phyloP scores from a whole-genome alignment of 2,113 vertebrate genomes.

The Peucedramus taeniatus region DNA sequence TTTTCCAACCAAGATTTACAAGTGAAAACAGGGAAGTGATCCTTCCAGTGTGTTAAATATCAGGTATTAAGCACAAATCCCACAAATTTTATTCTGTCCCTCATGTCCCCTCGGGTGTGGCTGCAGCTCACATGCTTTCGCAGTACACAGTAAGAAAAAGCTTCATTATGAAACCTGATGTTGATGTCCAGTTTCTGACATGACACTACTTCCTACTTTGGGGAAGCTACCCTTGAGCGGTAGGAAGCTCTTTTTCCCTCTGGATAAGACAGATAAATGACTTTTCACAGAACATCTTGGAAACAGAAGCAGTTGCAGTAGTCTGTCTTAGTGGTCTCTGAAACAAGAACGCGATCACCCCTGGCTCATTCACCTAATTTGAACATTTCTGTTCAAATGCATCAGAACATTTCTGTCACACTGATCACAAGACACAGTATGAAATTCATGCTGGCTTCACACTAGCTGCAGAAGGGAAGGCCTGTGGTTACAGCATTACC shows the following conservation, averaged over 20 bases:
- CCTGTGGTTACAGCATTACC: not conserved
- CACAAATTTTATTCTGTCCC: not conserved
- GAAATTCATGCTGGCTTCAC: not conserved
- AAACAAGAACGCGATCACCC: not conserved
- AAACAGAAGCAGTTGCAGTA: not conserved
- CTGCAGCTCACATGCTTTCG: not conserved
- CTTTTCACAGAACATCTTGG: not conserved
- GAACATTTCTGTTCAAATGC: too few species aligned
- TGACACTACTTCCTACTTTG: not conserved
- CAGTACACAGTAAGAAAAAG: not conserved
- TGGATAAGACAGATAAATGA: not conserved
- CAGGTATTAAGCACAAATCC: not conserved
- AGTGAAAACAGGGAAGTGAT: not conserved
- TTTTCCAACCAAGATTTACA: not conserved
- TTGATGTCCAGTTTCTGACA: not conserved
- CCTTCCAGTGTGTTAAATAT: not conserved
- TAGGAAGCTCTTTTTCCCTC: not conserved
- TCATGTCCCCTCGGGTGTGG: not conserved
- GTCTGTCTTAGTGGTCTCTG: not conserved
- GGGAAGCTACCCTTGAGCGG: not conserved
- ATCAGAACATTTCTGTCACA: not conserved
- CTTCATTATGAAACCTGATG: not conserved
- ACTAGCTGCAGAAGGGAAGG: not conserved
- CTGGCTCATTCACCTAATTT: not conserved
- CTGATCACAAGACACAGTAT: not conserved